These are phyloP conservation scores for Taxidea taxus DNA, from an alignment of 2,113 vertebrate species.

Conservation along the genomic window DNA sequence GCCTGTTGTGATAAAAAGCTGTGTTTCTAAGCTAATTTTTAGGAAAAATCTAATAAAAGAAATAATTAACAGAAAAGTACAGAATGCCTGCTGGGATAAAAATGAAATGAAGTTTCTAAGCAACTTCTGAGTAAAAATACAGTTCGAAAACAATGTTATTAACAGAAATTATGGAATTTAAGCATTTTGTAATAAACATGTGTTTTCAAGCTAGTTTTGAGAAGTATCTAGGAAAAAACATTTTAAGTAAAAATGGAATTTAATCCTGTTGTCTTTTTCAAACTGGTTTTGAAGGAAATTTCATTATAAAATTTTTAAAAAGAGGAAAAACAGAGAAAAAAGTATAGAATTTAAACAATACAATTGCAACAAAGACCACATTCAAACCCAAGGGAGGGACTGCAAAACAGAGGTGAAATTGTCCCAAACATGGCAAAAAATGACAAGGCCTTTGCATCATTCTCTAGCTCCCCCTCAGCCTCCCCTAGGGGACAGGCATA, in stretches of 20 bases:
- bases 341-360: neutral
- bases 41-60: conserved; percentile 26
- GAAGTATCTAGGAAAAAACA: neutral
- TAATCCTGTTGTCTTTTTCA: neutral
- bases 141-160: conserved; percentile 7
- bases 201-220: conserved; percentile 20
- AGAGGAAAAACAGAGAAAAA: neutral
- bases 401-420: neutral
- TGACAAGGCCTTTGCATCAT: neutral
- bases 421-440: neutral
- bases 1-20: neutral
- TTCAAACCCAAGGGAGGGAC: neutral
- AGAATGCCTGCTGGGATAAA: conserved; percentile 16
- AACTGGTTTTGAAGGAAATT: neutral
- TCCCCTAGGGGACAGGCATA: neutral
- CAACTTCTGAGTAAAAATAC: conserved; percentile 15
- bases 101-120: conserved; percentile 27
- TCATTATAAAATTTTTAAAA: neutral
- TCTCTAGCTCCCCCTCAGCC: neutral
- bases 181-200: neutral
- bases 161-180: neutral
- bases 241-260: neutral
- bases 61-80: neutral
- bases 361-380: neutral
- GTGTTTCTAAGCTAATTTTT: conserved; percentile 24